phyloP scores from a whole-genome alignment of 2,888 invertebrate genomes.

The Clanis bilineata region DNA sequence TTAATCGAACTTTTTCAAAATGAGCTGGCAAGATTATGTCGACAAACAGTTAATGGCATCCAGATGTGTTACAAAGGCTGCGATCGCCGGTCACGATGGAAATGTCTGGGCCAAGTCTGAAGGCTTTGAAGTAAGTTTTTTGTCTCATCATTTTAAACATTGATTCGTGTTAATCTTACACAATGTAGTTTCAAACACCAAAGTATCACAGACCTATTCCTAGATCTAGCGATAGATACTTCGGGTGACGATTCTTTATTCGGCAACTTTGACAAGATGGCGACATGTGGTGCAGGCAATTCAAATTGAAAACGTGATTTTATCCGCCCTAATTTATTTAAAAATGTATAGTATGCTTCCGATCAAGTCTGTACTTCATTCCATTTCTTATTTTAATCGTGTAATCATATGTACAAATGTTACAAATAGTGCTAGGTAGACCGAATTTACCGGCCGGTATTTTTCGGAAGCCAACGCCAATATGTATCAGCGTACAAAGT shows the following conservation, averaged over 20 bases:
- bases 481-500: background rate
- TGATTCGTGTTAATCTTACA: background rate
- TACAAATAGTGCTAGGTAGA: background rate
- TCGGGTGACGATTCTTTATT: conserved; percentile 55
- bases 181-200: background rate
- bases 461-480: background rate
- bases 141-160: background rate
- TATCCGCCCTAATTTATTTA: conserved; percentile 12
- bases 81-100: conserved; percentile 97
- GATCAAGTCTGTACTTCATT: background rate
- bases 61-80: conserved; percentile 96
- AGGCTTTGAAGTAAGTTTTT: conserved; percentile 94
- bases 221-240: background rate
- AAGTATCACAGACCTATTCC: background rate
- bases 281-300: conserved; percentile 76
- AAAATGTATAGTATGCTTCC: background rate
- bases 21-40: conserved; percentile 99
- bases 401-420: background rate
- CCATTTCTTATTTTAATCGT: background rate
- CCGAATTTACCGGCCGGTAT: conserved; percentile 8
- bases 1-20: conserved; percentile 84
- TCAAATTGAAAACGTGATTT: conserved; percentile 48
- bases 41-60: conserved; percentile 98
- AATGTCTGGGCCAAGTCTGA: conserved; percentile 97
- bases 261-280: conserved; percentile 80